These are phyloP conservation scores for Sitta carolinensis DNA, from an alignment of 2,797 vertebrate species.

Conservation along the genomic window DNA sequence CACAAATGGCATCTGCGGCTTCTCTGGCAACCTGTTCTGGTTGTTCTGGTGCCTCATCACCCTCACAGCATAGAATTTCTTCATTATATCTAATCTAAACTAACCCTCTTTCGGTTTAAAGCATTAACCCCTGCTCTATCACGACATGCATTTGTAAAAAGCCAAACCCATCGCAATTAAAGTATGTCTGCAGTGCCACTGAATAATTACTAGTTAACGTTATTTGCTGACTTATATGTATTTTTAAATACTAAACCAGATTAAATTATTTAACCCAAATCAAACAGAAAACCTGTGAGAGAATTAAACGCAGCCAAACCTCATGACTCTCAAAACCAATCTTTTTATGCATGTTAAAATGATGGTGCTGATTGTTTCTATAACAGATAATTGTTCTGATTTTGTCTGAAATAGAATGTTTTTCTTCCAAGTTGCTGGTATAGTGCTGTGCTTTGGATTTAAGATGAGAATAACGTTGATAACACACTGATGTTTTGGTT, in stretches of 20 bases:
- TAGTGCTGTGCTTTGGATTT: not conserved
- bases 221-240: not conserved
- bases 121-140: not conserved
- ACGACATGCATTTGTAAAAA: not conserved
- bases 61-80: not conserved
- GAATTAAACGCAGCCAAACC: not conserved
- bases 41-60: not conserved
- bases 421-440: not conserved
- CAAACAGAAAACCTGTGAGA: not conserved
- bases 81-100: not conserved
- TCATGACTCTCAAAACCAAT: not conserved
- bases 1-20: accelerated
- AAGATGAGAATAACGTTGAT: not conserved
- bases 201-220: not conserved
- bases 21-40: not conserved
- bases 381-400: not conserved
- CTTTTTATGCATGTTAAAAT: not conserved
- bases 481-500: not conserved
- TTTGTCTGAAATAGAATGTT: not conserved
- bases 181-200: not conserved
- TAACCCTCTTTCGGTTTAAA: not conserved
- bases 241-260: not conserved
- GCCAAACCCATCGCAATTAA: not conserved
- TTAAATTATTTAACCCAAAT: not conserved
- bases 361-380: not conserved